Percentiles rank a stretch among this genome's conserved stretches.
Evolutionary conservation across 2,888 invertebrate species (phyloP).

Genomic region (Leptopilina myrica): DNA sequence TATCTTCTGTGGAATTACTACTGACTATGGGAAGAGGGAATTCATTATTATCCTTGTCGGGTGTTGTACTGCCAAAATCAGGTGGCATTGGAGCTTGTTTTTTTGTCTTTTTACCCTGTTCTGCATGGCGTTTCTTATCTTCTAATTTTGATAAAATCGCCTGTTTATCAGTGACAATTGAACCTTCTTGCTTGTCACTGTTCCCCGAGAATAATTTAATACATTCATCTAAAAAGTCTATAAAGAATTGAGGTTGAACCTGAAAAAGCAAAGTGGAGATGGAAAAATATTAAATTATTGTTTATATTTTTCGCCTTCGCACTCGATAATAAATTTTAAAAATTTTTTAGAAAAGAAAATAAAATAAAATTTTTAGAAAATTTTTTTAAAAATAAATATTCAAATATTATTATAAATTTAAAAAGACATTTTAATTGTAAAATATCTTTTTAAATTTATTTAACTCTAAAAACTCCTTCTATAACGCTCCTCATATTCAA

Average conservation of each 20-base stretch:
- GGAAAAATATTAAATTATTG: background rate
- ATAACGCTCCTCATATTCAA: too few relatives aligned
- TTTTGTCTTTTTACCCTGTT: constrained; percentile 72
- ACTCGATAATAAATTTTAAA: too few relatives aligned
- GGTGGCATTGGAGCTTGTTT: constrained; percentile 74
- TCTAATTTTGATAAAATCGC: constrained; percentile 82
- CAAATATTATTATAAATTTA: too few relatives aligned
- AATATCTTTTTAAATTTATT: too few relatives aligned
- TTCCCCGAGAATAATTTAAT: constrained; percentile 78
- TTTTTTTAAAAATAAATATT: too few relatives aligned
- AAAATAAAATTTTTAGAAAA: too few relatives aligned
- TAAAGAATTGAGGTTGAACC: constrained; percentile 85
- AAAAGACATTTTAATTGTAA: too few relatives aligned
- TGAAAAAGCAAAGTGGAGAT: constrained; percentile 63
- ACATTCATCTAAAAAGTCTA: constrained; percentile 85
- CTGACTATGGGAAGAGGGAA: constrained; percentile 46
- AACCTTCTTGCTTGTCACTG: constrained; percentile 74
- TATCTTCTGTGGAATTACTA: constrained; percentile 56
- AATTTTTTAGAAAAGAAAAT: too few relatives aligned
- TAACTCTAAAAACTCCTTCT: too few relatives aligned
- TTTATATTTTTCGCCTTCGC: too few relatives aligned
- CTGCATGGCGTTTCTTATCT: constrained; percentile 83
- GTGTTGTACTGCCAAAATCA: constrained; percentile 69
- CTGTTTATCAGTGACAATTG: constrained; percentile 79
- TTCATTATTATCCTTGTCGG: constrained; percentile 62